Percentiles rank a stretch among this genome's conserved stretches.
Evolutionary conservation across 2,888 invertebrate species (phyloP).

Genomic region (Bombylius discolor): DNA sequence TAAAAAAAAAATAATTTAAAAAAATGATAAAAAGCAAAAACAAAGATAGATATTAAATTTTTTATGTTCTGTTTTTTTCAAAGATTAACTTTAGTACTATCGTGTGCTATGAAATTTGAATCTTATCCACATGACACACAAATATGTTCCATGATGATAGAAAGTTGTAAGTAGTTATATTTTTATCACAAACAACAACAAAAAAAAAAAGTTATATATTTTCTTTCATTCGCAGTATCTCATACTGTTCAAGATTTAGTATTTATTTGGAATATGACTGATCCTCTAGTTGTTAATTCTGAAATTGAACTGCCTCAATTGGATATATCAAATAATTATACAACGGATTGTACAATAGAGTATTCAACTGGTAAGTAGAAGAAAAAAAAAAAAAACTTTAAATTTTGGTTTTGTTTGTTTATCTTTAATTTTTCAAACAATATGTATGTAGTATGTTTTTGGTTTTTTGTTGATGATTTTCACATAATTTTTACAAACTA

Average conservation of each 20-base stretch:
- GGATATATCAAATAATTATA: constrained; percentile 69
- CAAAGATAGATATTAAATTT: not conserved
- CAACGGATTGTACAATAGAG: constrained; percentile 83
- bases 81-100: constrained; percentile 74
- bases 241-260: constrained; percentile 90
- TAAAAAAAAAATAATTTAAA: not conserved
- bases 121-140: constrained; percentile 90
- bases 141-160: constrained; percentile 87
- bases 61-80: not conserved
- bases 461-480: not conserved
- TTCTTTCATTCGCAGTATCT: constrained; percentile 50
- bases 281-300: constrained; percentile 77
- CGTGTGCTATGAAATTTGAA: constrained; percentile 83
- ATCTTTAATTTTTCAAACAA: too few species aligned
- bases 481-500: too few species aligned
- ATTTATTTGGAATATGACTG: constrained; percentile 86
- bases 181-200: too few species aligned
- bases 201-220: too few species aligned
- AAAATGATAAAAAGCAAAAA: not conserved
- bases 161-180: constrained; percentile 63
- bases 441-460: not conserved
- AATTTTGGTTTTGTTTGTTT: not conserved
- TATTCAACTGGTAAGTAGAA: constrained; percentile 55
- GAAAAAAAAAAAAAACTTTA: not conserved
- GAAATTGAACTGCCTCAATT: constrained; percentile 85